phyloP scores from a whole-genome alignment of 1,140 invertebrate genomes.

The Oedothorax gibbosus region DNA sequence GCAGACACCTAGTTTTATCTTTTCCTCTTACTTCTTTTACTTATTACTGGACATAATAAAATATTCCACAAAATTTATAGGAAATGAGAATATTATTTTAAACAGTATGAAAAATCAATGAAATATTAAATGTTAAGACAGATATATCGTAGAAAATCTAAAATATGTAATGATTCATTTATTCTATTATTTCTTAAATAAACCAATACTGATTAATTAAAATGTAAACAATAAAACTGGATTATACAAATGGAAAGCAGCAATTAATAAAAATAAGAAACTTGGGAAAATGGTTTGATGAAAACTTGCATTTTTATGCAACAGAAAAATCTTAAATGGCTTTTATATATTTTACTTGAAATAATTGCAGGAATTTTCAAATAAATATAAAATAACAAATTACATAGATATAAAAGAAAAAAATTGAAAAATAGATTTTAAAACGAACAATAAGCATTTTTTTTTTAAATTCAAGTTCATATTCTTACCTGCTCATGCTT shows the following conservation, averaged over 20 bases:
- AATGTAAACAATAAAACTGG: not conserved
- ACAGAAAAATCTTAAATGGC: not conserved
- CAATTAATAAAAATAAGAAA: not conserved
- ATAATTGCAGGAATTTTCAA: not conserved
- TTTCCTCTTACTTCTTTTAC: too few relatives aligned
- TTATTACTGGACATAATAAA: too few relatives aligned
- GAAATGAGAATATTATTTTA: too few relatives aligned
- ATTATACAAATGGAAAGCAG: not conserved
- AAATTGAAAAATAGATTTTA: not conserved
- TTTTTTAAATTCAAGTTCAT: not conserved
- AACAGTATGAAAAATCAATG: too few relatives aligned
- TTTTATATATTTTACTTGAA: not conserved
- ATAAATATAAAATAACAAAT: not conserved
- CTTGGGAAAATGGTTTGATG: not conserved
- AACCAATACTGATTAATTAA: too few relatives aligned
- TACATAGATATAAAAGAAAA: not conserved
- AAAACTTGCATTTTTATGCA: not conserved
- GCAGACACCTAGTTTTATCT: too few relatives aligned
- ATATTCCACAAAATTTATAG: too few relatives aligned
- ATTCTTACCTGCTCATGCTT: constrained; percentile 45
- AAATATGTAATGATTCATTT: too few relatives aligned
- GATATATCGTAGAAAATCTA: too few relatives aligned
- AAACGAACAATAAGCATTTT: not conserved
- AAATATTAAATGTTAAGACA: too few relatives aligned
- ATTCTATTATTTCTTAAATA: too few relatives aligned